Conservation (phyloP, 1,140 invertebrate genomes). For the Holotrichia oblita region DNA sequence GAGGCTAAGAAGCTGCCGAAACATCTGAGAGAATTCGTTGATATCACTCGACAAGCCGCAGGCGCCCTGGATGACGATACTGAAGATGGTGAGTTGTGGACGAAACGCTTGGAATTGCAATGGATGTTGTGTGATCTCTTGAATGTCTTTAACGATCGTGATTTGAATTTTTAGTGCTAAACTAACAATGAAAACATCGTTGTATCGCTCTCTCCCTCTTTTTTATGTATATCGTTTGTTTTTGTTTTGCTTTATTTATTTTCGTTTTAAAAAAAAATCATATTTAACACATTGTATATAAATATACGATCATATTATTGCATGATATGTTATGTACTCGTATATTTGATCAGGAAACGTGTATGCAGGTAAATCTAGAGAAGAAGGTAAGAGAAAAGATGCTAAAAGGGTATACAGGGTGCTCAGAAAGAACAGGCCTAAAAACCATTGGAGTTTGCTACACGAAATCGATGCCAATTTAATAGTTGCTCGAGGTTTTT, state of each 20-base stretch:
- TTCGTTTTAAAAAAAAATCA: background rate
- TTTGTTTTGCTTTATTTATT: conserved; percentile 15
- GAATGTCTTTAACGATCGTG: conserved; percentile 29
- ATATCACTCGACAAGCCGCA: conserved; percentile 64
- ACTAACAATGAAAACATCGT: conserved; percentile 35
- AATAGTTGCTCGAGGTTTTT: conserved; percentile 70
- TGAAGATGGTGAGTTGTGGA: conserved; percentile 59
- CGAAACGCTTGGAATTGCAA: conserved; percentile 41
- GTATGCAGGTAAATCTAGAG: background rate
- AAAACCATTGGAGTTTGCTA: conserved; percentile 65
- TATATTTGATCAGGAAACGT: background rate
- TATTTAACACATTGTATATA: conserved; percentile 9
- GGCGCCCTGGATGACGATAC: conserved; percentile 62
- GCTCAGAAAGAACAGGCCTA: conserved; percentile 53
- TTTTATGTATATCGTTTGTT: background rate
- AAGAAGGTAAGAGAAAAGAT: conserved; percentile 41
- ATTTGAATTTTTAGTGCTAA: background rate
- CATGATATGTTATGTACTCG: no score
- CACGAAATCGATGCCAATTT: conserved; percentile 72
- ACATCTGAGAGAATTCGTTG: conserved; percentile 78
- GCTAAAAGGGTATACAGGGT: conserved; percentile 53
- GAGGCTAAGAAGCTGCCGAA: conserved; percentile 72
- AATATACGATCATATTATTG: no score
- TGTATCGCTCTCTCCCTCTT: background rate
- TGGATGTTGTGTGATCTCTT: conserved; percentile 35